These are phyloP conservation scores for Amiota mariae DNA, from an alignment of 2,888 invertebrate species.

Conservation along the genomic window DNA sequence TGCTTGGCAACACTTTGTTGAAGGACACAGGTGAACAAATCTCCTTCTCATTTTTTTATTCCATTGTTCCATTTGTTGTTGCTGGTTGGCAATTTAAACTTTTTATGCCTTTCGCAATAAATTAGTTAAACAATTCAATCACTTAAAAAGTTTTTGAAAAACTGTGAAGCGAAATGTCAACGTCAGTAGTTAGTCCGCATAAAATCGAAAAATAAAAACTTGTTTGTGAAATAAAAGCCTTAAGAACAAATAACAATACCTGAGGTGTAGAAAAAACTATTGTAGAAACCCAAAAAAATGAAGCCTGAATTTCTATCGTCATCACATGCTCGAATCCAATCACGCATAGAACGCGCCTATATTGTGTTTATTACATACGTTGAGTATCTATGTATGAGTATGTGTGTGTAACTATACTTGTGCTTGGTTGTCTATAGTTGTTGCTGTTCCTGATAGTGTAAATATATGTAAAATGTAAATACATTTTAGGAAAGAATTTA, in stretches of 20 bases:
- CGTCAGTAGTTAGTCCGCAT: conserved; percentile 5
- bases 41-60: too few species aligned
- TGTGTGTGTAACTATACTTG: neutral
- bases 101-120: conserved; percentile 16
- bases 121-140: conserved; percentile 30
- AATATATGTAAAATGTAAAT: neutral
- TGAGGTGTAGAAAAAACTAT: too few species aligned
- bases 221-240: too few species aligned
- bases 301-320: too few species aligned
- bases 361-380: neutral
- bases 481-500: neutral
- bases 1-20: neutral
- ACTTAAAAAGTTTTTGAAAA: conserved; percentile 20
- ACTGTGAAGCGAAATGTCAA: conserved; percentile 2
- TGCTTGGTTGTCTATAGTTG: neutral
- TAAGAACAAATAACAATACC: too few species aligned
- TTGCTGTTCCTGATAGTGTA: neutral
- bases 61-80: neutral
- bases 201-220: neutral
- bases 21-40: too few species aligned
- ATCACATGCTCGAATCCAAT: neutral
- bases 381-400: too few species aligned
- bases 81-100: conserved; percentile 16
- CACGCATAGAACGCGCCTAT: conserved; percentile 6
- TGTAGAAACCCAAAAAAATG: too few species aligned